Evolutionary conservation across 2,797 vertebrate species (phyloP).

Genomic region (Parauchenoglanis ngamensis): DNA sequence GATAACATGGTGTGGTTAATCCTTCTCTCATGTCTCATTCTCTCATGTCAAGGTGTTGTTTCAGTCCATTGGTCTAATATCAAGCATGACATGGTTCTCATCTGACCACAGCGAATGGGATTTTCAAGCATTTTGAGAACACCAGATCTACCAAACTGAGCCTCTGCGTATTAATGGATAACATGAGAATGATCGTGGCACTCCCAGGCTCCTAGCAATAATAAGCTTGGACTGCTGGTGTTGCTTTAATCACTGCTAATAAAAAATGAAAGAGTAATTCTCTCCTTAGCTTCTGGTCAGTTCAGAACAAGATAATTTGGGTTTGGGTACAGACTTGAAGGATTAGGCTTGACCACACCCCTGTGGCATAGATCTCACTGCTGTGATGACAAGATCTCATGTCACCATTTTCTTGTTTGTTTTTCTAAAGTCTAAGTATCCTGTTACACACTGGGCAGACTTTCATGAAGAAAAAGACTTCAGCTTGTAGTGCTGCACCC

Average conservation of each 20-base stretch:
- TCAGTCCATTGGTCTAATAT: background rate
- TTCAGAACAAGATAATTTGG: background rate
- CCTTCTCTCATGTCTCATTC: no score
- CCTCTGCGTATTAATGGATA: background rate
- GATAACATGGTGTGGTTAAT: background rate
- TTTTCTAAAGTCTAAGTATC: background rate
- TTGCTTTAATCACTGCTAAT: background rate
- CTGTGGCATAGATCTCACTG: background rate
- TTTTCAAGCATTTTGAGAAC: background rate
- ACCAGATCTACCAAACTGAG: background rate
- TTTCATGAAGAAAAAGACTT: background rate
- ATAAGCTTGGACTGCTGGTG: background rate
- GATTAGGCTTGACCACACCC: background rate
- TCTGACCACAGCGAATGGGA: background rate
- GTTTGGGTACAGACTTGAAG: background rate
- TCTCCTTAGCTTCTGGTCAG: no score
- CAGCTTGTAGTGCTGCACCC: background rate
- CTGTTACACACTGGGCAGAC: constrained; percentile 7
- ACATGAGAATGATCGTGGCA: background rate
- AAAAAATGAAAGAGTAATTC: background rate
- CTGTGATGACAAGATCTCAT: background rate
- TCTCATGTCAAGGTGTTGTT: background rate
- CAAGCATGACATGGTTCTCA: background rate
- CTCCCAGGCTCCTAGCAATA: background rate
- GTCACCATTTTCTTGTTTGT: background rate